These are phyloP conservation scores for Camponotus fellah DNA, from an alignment of 2,888 invertebrate species.

Conservation along the genomic window DNA sequence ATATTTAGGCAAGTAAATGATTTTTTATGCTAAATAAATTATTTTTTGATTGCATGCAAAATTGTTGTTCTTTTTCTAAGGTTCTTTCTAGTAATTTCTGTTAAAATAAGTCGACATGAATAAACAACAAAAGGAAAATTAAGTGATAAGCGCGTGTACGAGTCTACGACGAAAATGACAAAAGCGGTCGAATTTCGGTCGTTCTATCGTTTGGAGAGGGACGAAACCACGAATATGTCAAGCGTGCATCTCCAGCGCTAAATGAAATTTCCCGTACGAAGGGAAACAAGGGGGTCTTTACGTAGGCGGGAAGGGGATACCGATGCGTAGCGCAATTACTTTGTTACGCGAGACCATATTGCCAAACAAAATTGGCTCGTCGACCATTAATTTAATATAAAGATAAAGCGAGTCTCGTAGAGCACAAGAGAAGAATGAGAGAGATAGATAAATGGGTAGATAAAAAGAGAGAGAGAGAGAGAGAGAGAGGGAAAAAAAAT, in stretches of 20 bases:
- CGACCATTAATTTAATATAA: conserved; percentile 68
- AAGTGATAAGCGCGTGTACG: not conserved
- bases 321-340: conserved; percentile 51
- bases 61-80: not conserved
- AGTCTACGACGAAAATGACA: conserved; percentile 4
- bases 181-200: conserved; percentile 7
- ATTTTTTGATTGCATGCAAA: not conserved
- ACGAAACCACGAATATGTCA: conserved; percentile 9
- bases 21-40: not conserved
- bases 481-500: not conserved
- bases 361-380: conserved; percentile 56
- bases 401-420: conserved; percentile 9
- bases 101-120: not conserved
- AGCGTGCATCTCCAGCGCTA: conserved; percentile 10
- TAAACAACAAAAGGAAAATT: not conserved
- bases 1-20: not conserved
- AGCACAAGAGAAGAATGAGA: conserved; percentile 6
- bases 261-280: conserved; percentile 56
- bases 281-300: conserved; percentile 8
- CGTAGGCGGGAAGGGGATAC: not conserved
- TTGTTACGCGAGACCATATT: conserved; percentile 52
- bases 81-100: not conserved
- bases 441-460: not conserved
- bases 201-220: not conserved
- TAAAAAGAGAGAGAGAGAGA: conserved; percentile 7